phyloP scores from a whole-genome alignment of 1,140 invertebrate genomes.

The Lanistes nyassanus region DNA sequence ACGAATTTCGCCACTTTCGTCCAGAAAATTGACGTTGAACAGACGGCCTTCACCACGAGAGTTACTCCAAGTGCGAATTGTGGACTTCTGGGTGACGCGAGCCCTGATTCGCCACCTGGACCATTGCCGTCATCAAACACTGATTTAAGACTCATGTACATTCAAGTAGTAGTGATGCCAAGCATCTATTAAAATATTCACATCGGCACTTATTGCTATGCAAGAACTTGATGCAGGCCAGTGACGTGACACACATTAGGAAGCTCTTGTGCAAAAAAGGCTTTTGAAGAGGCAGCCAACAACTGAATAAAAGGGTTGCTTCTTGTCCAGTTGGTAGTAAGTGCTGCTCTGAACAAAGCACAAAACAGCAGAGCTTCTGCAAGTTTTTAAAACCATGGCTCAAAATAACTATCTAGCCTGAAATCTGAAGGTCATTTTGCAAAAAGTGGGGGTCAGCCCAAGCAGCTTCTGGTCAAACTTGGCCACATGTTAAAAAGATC shows the following conservation, averaged over 20 bases:
- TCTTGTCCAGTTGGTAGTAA: too few species aligned
- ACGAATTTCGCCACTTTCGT: constrained; percentile 94
- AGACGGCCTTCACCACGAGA: constrained; percentile 91
- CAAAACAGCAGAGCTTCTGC: too few species aligned
- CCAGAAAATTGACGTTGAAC: constrained; percentile 91
- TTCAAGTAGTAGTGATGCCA: not conserved
- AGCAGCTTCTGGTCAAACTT: too few species aligned
- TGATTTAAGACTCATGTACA: not conserved
- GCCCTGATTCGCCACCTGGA: constrained; percentile 91
- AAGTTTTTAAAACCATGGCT: too few species aligned
- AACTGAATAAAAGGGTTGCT: too few species aligned
- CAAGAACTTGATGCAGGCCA: not conserved
- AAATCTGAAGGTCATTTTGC: too few species aligned
- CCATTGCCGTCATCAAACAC: not conserved
- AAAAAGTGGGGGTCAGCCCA: too few species aligned
- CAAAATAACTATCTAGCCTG: too few species aligned
- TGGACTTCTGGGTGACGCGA: constrained; percentile 85
- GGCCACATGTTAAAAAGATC: too few species aligned
- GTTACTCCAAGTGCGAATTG: constrained; percentile 89
- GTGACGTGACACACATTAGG: not conserved
- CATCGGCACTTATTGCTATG: not conserved
- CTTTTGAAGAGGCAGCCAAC: too few species aligned
- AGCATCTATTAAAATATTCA: not conserved
- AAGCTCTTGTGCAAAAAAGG: too few species aligned
- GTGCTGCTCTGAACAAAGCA: too few species aligned